These are phyloP conservation scores for Eupithecia inturbata DNA, from an alignment of 2,888 invertebrate genomes.

Conservation along the genomic window DNA sequence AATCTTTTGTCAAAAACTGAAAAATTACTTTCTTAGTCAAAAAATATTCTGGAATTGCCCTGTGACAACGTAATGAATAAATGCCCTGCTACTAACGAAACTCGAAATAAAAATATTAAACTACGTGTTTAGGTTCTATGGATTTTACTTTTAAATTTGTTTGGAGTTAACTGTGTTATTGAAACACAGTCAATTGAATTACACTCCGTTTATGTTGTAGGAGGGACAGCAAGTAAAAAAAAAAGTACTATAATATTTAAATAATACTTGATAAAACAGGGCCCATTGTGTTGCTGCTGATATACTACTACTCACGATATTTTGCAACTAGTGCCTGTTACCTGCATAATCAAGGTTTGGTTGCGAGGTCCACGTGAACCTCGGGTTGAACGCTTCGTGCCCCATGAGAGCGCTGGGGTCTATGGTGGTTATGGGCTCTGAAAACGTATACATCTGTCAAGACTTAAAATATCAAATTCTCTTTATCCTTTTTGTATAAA, in stretches of 20 bases:
- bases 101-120: background rate
- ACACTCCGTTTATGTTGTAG: background rate
- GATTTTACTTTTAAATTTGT: background rate
- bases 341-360: constrained; percentile 96
- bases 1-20: too few relatives aligned
- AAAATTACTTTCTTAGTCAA: too few relatives aligned
- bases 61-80: background rate
- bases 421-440: constrained; percentile 23
- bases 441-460: background rate
- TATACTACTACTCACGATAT: background rate
- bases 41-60: background rate
- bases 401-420: constrained; percentile 16
- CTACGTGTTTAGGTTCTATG: background rate
- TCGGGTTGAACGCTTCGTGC: constrained; percentile 91
- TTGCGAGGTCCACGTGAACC: constrained; percentile 95
- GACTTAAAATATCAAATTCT: background rate
- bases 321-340: constrained; percentile 58
- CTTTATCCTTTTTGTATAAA: background rate
- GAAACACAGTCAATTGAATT: background rate
- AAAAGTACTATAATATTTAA: background rate
- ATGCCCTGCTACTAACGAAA: background rate
- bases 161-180: background rate
- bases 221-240: background rate
- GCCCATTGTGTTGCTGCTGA: background rate
- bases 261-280: background rate